A percentile compares a stretch with the other conserved stretches of the same genome.
phyloP scores from a whole-genome alignment of 2,888 invertebrate genomes.

The Embidobia sp. region DNA sequence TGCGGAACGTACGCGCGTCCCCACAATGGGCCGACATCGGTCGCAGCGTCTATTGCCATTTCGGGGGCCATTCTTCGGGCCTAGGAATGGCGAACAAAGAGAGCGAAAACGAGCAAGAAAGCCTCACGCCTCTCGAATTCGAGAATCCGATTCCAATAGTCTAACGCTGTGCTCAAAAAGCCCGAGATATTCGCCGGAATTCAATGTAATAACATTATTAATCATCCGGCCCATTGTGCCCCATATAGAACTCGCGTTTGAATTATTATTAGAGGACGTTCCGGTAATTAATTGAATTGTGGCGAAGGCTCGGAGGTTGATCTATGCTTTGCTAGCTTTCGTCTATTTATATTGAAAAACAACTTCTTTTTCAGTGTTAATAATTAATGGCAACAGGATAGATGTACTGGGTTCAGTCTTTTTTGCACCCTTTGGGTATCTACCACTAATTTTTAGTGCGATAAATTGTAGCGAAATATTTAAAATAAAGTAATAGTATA shows the following conservation, averaged over 20 bases:
- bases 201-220: slow-evolving; percentile 62
- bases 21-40: slow-evolving; percentile 55
- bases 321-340: too few relatives aligned
- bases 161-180: slow-evolving; percentile 34
- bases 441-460: too few relatives aligned
- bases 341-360: too few relatives aligned
- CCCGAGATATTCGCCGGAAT: slow-evolving; percentile 37
- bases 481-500: too few relatives aligned
- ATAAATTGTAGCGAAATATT: too few relatives aligned
- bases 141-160: slow-evolving; percentile 32
- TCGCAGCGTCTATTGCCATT: slow-evolving; percentile 47
- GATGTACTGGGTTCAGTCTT: too few relatives aligned
- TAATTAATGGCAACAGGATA: too few relatives aligned
- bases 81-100: slow-evolving; percentile 53
- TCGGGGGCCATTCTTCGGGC: slow-evolving; percentile 49
- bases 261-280: slow-evolving; percentile 5
- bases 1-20: slow-evolving; percentile 53
- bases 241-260: not conserved
- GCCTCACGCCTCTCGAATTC: slow-evolving; percentile 63
- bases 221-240: slow-evolving; percentile 40
- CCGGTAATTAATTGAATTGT: too few relatives aligned
- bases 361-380: too few relatives aligned
- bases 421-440: too few relatives aligned
- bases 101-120: slow-evolving; percentile 30
- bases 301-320: too few relatives aligned